Evolutionary conservation across 2,113 vertebrate genomes (phyloP), one percentile per base, ranked within the genome.

Genomic region (Ranitomeya imitator): DNA sequence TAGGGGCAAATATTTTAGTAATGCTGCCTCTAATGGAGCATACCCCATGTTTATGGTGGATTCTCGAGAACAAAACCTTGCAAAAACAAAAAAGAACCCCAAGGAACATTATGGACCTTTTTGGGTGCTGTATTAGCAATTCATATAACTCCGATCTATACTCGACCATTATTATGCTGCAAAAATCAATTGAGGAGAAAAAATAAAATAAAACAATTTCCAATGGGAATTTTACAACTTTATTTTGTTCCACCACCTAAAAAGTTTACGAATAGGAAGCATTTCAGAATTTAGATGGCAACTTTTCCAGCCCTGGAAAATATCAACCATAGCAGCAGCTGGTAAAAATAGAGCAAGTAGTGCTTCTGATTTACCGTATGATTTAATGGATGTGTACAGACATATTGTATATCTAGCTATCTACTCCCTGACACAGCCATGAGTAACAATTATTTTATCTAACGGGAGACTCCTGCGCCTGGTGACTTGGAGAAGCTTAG

Each of bases 381-480:
- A 87, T 80, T 80, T 80, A 80, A 57, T 37, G 77, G n/a, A 69
- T 80, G 60, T 86, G 63, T 69, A 79, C 61, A 79, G 21, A 74
- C 79, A 12, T 79, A 55, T 10, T 77, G 85, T 85, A 85, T 73
- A 76, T 69, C n/a, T n/a, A n/a, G n/a, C n/a, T n/a, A n/a, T n/a
- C 13, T 18, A 18, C 45, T 15, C 63, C 7, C 45, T 19, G 74
- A 65, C 82, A 55, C 11, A 5, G 45, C 37, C 11, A 77, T 26
- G 76, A 57, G 59, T 63, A 79, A 80, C 51, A 87, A 87, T 69
- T 80, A 87, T 87, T 87, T 87, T 67, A 55, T 67, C 80, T 87
- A 87, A 80, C 11, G 16, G 86, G 86, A 80, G 86, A 31, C 76
- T 86, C 37, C 45, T 14, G 86, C 26, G 63, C 8, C 23, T 13